Percentiles rank a stretch among this genome's conserved stretches.
Conservation (phyloP, 2,113 vertebrate species). For the Platycercus adscitus region DNA sequence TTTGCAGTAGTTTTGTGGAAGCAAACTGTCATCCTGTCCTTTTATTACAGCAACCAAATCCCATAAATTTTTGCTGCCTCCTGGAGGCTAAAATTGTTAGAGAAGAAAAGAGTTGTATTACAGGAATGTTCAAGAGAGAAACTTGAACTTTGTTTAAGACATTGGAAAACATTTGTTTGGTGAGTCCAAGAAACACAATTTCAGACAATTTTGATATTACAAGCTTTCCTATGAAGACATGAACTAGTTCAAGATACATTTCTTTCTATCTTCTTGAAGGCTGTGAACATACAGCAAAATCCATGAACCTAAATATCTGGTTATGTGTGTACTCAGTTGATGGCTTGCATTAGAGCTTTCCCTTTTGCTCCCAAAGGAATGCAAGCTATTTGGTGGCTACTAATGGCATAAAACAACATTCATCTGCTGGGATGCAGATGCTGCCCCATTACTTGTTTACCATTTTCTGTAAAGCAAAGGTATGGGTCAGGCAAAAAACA, state of each 20-base stretch:
- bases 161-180: neutral
- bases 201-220: neutral
- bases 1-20: constrained; percentile 91
- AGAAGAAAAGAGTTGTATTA: neutral
- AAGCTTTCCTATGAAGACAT: neutral
- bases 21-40: constrained; percentile 93
- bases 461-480: neutral
- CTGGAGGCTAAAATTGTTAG: constrained; percentile 83
- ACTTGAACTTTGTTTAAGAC: neutral
- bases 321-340: neutral
- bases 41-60: constrained; percentile 91
- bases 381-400: neutral
- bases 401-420: neutral
- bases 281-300: neutral
- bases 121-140: neutral
- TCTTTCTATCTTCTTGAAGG: neutral
- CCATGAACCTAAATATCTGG: neutral
- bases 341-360: neutral
- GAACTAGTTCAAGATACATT: neutral
- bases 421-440: neutral
- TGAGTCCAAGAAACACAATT: neutral
- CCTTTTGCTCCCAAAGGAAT: neutral
- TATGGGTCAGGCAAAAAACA: neutral
- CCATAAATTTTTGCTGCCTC: constrained; percentile 95
- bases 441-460: neutral